These are phyloP conservation scores for Gobionotothen gibberifrons DNA, from an alignment of 2,797 vertebrate genomes.

Conservation along the genomic window DNA sequence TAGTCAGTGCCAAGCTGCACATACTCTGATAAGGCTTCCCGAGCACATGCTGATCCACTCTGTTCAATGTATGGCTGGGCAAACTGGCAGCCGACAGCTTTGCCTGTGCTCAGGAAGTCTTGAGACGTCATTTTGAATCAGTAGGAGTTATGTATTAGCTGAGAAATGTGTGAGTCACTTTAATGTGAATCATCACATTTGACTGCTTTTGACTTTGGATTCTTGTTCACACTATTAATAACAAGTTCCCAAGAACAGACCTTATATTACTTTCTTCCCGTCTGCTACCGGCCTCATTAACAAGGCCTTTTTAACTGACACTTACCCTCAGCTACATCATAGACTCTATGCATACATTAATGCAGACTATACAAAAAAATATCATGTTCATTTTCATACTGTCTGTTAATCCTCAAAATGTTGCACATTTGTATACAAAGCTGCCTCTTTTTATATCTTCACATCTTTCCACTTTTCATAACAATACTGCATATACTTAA, in stretches of 20 bases:
- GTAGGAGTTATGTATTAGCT: slow-evolving; percentile 39
- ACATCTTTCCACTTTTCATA: no score
- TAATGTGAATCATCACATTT: slow-evolving; percentile 54
- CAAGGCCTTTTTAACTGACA: no score
- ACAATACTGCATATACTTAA: no score
- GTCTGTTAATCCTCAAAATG: no score
- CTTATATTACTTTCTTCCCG: not conserved
- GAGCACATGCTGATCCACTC: slow-evolving; percentile 63
- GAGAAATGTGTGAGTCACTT: slow-evolving; percentile 38
- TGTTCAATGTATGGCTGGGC: slow-evolving; percentile 55
- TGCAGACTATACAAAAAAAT: no score
- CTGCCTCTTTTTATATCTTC: no score
- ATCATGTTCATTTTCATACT: no score
- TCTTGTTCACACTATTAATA: slow-evolving; percentile 29
- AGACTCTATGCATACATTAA: no score
- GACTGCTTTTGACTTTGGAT: slow-evolving; percentile 28
- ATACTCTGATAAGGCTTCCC: slow-evolving; percentile 71
- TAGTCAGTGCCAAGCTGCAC: slow-evolving; percentile 73
- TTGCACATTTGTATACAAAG: no score
- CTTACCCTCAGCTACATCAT: no score
- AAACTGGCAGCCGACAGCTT: slow-evolving; percentile 52
- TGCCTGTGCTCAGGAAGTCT: slow-evolving; percentile 47
- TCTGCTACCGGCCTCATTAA: no score
- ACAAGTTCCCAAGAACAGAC: slow-evolving; percentile 19
- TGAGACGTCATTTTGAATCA: slow-evolving; percentile 53